Conservation (phyloP, 1,140 invertebrate species). For the Euura saliciscinereae region DNA sequence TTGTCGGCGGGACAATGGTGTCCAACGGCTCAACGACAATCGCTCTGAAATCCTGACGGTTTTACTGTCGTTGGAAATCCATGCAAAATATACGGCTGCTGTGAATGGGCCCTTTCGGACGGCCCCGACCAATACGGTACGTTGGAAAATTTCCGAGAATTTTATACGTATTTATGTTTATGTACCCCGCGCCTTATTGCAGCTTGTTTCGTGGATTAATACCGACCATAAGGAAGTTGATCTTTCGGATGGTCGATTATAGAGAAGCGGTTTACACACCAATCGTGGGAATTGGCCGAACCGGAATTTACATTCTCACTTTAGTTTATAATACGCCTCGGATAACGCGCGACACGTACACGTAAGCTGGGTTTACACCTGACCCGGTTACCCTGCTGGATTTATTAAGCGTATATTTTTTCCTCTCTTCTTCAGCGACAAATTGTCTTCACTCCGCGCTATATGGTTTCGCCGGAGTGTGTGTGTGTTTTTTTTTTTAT, state of each 20-base stretch:
- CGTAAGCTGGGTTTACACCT: not conserved
- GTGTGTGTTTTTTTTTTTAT: not conserved
- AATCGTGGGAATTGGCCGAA: too few species aligned
- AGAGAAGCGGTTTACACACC: too few species aligned
- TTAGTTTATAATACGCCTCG: too few species aligned
- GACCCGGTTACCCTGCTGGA: not conserved
- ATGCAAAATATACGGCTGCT: constrained; percentile 29
- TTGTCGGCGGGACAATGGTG: constrained; percentile 39
- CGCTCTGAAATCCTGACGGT: constrained; percentile 47
- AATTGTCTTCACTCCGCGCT: not conserved
- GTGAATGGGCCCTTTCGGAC: not conserved
- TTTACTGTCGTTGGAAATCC: constrained; percentile 47
- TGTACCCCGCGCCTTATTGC: too few species aligned
- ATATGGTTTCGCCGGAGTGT: not conserved
- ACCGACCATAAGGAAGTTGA: too few species aligned
- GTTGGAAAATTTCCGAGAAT: too few species aligned
- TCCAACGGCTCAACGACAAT: constrained; percentile 43
- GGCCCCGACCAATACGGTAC: too few species aligned
- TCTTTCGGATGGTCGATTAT: too few species aligned
- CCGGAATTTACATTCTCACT: too few species aligned
- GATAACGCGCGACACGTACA: too few species aligned
- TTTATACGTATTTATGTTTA: too few species aligned
- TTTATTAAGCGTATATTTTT: not conserved
- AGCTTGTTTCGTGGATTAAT: too few species aligned
- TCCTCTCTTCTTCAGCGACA: not conserved